phyloP scores from a whole-genome alignment of 30 jellyfish, hydroid and myxozoan genomes.

The Catostylus mosaicus region DNA sequence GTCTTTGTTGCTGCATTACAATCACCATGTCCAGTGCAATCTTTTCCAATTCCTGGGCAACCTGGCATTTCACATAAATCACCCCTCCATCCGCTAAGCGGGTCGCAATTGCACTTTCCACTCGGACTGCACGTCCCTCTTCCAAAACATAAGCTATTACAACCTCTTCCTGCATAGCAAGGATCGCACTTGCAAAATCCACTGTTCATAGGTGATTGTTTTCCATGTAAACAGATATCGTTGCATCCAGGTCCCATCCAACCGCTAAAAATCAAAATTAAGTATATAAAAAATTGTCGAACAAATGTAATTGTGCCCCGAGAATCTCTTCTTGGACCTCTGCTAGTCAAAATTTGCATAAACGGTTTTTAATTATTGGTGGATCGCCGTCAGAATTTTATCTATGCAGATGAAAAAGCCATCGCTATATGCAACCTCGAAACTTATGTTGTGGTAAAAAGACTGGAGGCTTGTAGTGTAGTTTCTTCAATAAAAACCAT shows the following conservation, averaged over 20 bases:
- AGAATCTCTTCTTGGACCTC: too few species aligned
- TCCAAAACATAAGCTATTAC: constrained; percentile 58
- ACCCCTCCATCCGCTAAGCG: constrained; percentile 74
- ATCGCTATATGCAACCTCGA: too few species aligned
- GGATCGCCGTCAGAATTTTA: too few species aligned
- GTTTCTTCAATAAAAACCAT: too few species aligned
- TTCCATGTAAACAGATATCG: constrained; percentile 56
- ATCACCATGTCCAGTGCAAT: constrained; percentile 77
- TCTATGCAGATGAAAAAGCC: too few species aligned
- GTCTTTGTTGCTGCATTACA: constrained; percentile 70
- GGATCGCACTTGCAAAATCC: constrained; percentile 65
- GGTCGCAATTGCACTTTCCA: constrained; percentile 63
- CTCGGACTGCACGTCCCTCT: constrained; percentile 56
- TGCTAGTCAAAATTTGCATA: too few species aligned
- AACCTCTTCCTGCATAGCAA: constrained; percentile 70
- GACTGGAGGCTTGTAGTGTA: too few species aligned
- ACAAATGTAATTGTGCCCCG: not conserved
- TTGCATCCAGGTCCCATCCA: constrained; percentile 82
- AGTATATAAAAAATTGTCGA: not conserved
- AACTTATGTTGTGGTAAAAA: too few species aligned
- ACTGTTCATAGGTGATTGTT: constrained; percentile 64
- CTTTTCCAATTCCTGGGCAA: constrained; percentile 70
- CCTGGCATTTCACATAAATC: constrained; percentile 65
- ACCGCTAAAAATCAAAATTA: constrained; percentile 27
- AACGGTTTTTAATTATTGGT: too few species aligned